Evolutionary conservation across 2,888 invertebrate genomes (phyloP).

Genomic region (Pinctada fucata): DNA sequence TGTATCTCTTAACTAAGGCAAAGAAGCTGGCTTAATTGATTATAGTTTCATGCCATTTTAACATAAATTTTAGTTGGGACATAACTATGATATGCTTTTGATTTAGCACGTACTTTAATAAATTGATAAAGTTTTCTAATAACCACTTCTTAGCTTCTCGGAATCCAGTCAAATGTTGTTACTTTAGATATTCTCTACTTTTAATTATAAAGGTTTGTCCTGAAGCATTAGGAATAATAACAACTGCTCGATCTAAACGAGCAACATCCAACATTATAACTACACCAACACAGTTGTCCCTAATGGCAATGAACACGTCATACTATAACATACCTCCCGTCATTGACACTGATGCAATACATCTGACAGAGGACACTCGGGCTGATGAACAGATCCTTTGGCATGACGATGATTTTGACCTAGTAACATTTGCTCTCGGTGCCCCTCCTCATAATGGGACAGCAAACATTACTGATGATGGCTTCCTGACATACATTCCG

Average conservation of each 20-base stretch:
- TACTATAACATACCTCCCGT: conserved; percentile 23
- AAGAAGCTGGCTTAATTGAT: too few relatives aligned
- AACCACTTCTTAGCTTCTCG: too few relatives aligned
- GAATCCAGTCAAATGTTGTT: too few relatives aligned
- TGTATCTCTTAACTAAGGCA: background rate
- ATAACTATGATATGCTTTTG: too few relatives aligned
- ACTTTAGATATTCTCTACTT: background rate
- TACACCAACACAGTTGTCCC: conserved; percentile 20
- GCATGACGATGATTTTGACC: conserved; percentile 48
- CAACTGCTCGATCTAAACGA: background rate
- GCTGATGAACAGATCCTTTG: conserved; percentile 12
- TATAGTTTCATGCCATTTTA: background rate
- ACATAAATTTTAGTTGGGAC: background rate
- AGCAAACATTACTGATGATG: conserved; percentile 37
- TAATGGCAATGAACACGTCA: conserved; percentile 12
- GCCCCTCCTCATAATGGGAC: conserved; percentile 32
- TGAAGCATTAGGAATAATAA: background rate
- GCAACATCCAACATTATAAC: background rate
- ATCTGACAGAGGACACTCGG: conserved; percentile 13
- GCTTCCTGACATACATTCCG: conserved; percentile 40
- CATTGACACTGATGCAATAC: conserved; percentile 15
- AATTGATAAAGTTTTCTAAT: too few relatives aligned
- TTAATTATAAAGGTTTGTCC: background rate
- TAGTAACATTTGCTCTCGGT: conserved; percentile 36
- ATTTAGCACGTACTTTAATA: too few relatives aligned